phyloP scores from a whole-genome alignment of 2,113 vertebrate species.

The Malaclemys terrapin region DNA sequence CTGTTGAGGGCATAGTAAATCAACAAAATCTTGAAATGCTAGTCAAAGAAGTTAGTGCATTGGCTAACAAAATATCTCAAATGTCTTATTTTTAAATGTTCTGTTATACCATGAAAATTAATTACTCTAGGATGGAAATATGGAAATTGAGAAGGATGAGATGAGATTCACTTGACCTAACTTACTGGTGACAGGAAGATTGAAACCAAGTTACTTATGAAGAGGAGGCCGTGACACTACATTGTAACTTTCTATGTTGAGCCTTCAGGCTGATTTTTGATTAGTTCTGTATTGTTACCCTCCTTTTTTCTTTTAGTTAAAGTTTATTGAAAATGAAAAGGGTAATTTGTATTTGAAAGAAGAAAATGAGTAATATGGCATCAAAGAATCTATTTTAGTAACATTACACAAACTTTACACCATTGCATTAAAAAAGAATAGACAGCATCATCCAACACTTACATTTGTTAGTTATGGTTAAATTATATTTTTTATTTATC shows the following conservation, averaged over 20 bases:
- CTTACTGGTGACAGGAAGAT: slow-evolving; percentile 20
- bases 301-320: slow-evolving; percentile 53
- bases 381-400: slow-evolving; percentile 41
- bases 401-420: slow-evolving; percentile 9
- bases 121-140: slow-evolving; percentile 30
- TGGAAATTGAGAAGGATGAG: slow-evolving; percentile 50
- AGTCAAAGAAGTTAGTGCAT: not conserved
- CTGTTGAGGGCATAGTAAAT: slow-evolving; percentile 3
- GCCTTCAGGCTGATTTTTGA: slow-evolving; percentile 63
- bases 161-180: slow-evolving; percentile 61
- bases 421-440: slow-evolving; percentile 36
- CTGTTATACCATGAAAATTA: slow-evolving; percentile 52
- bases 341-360: slow-evolving; percentile 59
- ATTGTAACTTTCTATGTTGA: slow-evolving; percentile 40
- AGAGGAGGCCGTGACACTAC: slow-evolving; percentile 5
- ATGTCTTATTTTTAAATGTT: slow-evolving; percentile 59
- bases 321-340: slow-evolving; percentile 55
- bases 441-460: not conserved
- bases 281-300: slow-evolving; percentile 60
- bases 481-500: slow-evolving; percentile 72
- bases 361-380: slow-evolving; percentile 45
- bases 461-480: slow-evolving; percentile 41
- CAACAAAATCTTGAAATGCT: slow-evolving; percentile 29
- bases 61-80: slow-evolving; percentile 19
- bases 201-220: slow-evolving; percentile 51